These are phyloP conservation scores for Gerris lacustris DNA, from an alignment of 2,888 invertebrate species.

Conservation along the genomic window DNA sequence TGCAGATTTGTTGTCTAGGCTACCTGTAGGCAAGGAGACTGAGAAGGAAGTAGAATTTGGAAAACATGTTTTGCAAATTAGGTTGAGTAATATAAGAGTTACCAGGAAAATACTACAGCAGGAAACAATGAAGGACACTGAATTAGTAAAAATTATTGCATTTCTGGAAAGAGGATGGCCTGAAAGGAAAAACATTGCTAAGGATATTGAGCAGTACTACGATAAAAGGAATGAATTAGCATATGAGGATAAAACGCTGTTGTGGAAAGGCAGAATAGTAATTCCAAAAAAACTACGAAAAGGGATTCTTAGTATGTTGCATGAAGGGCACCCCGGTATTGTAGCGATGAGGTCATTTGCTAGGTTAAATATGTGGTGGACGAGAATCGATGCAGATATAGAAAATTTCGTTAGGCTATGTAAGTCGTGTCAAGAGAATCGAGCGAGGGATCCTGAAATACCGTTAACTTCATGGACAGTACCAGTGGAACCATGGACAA, in stretches of 20 bases:
- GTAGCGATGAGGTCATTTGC: too few species aligned
- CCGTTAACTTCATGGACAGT: too few species aligned
- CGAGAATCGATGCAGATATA: too few species aligned
- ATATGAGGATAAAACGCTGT: constrained; percentile 10
- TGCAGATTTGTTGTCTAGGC: constrained; percentile 16
- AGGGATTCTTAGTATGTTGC: too few species aligned
- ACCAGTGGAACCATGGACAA: too few species aligned
- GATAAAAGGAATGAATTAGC: constrained; percentile 10
- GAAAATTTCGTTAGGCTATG: too few species aligned
- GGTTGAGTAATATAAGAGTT: background rate
- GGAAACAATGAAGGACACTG: background rate
- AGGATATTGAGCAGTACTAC: background rate
- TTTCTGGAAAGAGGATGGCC: constrained; percentile 4
- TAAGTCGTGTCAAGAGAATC: too few species aligned
- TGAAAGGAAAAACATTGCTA: background rate
- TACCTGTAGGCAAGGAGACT: constrained; percentile 6
- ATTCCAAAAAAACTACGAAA: constrained; percentile 11
- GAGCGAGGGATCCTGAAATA: too few species aligned
- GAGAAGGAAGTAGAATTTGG: too few species aligned
- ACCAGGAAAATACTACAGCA: background rate
- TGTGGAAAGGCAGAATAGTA: constrained; percentile 19
- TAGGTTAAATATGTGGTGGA: too few species aligned
- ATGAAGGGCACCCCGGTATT: too few species aligned
- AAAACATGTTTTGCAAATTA: background rate
- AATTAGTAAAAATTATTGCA: background rate